These are phyloP conservation scores for Tachina fera DNA, from an alignment of 2,888 invertebrate species.

Conservation along the genomic window DNA sequence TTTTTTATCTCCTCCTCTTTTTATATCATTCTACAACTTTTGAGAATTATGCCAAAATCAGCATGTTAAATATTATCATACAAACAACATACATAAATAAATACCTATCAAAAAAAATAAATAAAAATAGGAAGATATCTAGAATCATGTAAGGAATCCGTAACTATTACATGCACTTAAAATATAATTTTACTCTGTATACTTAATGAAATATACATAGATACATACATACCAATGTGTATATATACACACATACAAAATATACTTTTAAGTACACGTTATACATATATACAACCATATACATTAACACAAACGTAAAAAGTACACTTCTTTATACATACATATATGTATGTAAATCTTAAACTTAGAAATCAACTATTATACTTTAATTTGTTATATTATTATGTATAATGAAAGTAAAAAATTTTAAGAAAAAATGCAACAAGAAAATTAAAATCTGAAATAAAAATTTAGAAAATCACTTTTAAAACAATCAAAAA, in stretches of 20 bases:
- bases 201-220: constrained; percentile 61
- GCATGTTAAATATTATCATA: constrained; percentile 42
- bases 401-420: constrained; percentile 35
- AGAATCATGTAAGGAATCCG: constrained; percentile 37
- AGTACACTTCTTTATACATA: constrained; percentile 43
- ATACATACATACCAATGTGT: constrained; percentile 56
- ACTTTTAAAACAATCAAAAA: constrained; percentile 33
- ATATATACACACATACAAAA: constrained; percentile 53
- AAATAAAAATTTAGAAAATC: constrained; percentile 56
- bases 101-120: neutral
- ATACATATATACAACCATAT: constrained; percentile 58
- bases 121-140: constrained; percentile 7
- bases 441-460: constrained; percentile 35
- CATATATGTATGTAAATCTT: constrained; percentile 16
- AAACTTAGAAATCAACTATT: constrained; percentile 55
- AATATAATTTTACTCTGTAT: constrained; percentile 65
- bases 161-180: constrained; percentile 60
- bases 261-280: constrained; percentile 59
- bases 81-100: constrained; percentile 10
- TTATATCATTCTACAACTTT: constrained; percentile 18
- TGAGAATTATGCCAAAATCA: constrained; percentile 59
- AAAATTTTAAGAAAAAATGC: constrained; percentile 19
- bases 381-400: constrained; percentile 69
- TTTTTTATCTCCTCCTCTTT: constrained; percentile 15
- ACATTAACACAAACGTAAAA: constrained; percentile 36